phyloP scores from a whole-genome alignment of 2,113 vertebrate species.

The Erinaceus europaeus region DNA sequence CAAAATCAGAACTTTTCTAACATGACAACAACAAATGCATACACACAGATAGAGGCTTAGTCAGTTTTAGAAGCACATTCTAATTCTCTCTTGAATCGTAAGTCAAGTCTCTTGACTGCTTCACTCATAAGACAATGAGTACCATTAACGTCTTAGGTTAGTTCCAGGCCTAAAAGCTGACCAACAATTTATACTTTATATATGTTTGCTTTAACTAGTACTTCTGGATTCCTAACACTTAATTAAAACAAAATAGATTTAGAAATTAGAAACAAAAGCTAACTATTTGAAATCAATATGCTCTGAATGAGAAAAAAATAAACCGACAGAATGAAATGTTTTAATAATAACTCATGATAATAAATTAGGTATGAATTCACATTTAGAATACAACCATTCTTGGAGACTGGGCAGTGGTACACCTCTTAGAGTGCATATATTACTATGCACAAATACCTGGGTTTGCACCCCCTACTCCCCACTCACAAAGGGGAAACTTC shows the following conservation, averaged over 20 bases:
- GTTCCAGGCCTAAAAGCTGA: background rate
- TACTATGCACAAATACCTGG: too few species aligned
- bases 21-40: background rate
- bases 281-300: background rate
- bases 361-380: background rate
- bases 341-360: background rate
- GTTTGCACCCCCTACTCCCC: too few species aligned
- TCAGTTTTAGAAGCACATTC: background rate
- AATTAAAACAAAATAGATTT: background rate
- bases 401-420: too few species aligned
- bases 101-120: background rate
- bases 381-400: too few species aligned
- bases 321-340: background rate
- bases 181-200: background rate
- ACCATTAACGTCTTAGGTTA: background rate
- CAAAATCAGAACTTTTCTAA: too few species aligned
- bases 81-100: background rate
- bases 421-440: too few species aligned
- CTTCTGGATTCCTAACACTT: conserved; percentile 18
- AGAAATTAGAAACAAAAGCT: background rate
- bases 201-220: background rate
- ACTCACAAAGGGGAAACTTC: too few species aligned
- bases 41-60: background rate
- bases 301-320: background rate
- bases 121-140: background rate